phyloP scores from a whole-genome alignment of 2,888 invertebrate species.

The Ochlodes sylvanus region DNA sequence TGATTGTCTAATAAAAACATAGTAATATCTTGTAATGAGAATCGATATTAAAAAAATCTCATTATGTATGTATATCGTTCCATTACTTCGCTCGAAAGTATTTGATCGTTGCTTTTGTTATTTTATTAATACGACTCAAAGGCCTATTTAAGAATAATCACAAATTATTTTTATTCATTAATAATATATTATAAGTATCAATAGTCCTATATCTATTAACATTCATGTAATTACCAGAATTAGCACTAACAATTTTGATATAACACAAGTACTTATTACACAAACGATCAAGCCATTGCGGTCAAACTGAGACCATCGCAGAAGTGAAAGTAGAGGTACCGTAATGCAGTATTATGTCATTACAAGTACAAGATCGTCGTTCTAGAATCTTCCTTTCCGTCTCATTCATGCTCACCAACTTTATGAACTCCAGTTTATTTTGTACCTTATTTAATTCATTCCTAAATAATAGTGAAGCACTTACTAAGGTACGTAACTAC shows the following conservation, averaged over 20 bases:
- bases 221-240: too few species aligned
- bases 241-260: not conserved
- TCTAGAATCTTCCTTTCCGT: conserved; percentile 8
- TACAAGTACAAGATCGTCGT: not conserved
- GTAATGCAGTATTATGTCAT: conserved; percentile 40
- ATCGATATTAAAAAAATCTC: too few species aligned
- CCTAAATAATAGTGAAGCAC: too few species aligned
- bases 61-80: not conserved
- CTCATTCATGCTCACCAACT: not conserved
- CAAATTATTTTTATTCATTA: too few species aligned
- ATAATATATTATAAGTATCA: too few species aligned
- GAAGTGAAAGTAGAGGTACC: conserved; percentile 44
- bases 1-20: too few species aligned
- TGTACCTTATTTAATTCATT: too few species aligned
- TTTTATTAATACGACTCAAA: not conserved
- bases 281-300: conserved; percentile 5
- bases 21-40: too few species aligned
- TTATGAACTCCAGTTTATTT: too few species aligned
- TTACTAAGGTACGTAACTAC: too few species aligned
- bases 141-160: too few species aligned
- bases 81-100: not conserved
- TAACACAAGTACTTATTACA: not conserved
- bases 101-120: not conserved
- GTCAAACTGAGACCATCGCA: conserved; percentile 21
- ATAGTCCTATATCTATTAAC: too few species aligned